Evolutionary conservation across 1,140 invertebrate species (phyloP).

Genomic region (Lordiphosa mommai): DNA sequence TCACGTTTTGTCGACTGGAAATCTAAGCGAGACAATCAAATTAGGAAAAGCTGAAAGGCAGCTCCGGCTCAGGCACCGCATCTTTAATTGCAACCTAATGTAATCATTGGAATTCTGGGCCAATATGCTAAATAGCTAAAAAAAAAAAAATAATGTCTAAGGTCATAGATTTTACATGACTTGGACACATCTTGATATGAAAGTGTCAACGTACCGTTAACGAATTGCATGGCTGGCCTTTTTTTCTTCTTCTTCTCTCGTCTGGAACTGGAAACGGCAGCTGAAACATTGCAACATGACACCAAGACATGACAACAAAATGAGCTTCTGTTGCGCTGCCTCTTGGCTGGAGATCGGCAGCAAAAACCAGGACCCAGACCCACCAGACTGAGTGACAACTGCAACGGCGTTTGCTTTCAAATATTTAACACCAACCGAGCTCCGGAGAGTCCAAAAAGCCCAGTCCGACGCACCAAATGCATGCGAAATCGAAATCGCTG

Average conservation of each 20-base stretch:
- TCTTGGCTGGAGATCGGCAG: constrained; percentile 46
- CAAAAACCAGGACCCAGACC: constrained; percentile 12
- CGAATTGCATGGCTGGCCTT: constrained; percentile 50
- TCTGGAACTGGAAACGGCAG: constrained; percentile 41
- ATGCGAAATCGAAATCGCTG: constrained; percentile 58
- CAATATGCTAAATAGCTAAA: constrained; percentile 45
- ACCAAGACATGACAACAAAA: constrained; percentile 77
- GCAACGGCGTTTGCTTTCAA: constrained; percentile 65
- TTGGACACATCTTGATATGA: constrained; percentile 62
- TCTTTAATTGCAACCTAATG: constrained; percentile 68
- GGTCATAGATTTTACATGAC: constrained; percentile 39
- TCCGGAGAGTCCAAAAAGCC: constrained; percentile 12
- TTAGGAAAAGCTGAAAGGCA: constrained; percentile 49
- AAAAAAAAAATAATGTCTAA: neutral
- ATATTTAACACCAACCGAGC: constrained; percentile 57
- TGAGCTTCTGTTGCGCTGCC: constrained; percentile 68
- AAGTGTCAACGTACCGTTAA: constrained; percentile 73
- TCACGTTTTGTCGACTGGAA: constrained; percentile 64
- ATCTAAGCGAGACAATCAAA: constrained; percentile 71
- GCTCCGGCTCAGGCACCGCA: no score
- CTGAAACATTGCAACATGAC: constrained; percentile 73
- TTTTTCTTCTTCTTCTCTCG: constrained; percentile 10
- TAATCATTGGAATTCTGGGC: constrained; percentile 41
- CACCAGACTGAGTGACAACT: constrained; percentile 61
- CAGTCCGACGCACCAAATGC: constrained; percentile 58